Evolutionary conservation across 2,113 vertebrate genomes (phyloP), one percentile per base, ranked within the genome.

Genomic region (Python bivittatus): DNA sequence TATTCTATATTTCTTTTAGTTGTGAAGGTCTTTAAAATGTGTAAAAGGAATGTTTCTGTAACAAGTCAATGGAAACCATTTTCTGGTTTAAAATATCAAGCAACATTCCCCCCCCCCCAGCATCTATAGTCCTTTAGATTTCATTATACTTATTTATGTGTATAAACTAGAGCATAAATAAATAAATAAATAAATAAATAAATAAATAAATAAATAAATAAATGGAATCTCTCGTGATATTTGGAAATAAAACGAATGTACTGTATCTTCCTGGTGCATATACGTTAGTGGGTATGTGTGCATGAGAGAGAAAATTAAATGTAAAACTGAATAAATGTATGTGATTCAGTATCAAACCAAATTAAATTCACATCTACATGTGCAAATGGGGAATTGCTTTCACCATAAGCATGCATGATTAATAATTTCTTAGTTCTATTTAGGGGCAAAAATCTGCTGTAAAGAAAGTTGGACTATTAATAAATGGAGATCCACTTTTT

Each of bases 1-100:
- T 92, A 95, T 91, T 91, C 92, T 94, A 93, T 58, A 23, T 11
- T 57, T 68, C 90, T 84, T 90, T 4, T 7, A 91, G 56, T 20
- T n/a, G n/a, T 29, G 20, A n/a, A 44, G 12, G 11, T 20, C 1
- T 17, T 88, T 52, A 17, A 53, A 52, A n/a, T 64, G 22, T 60
- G 4, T 25, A 88, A 91, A 85, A 0, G 1, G 6, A 89, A 87
- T 88, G 88, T 88, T 86, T 84, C 23, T 86, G 53, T 42, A 86
- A 33, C 54, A 89, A 68, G 1, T 20, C 42, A 83, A 90, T 87
- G 9, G 72, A 29, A 57, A 48, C 4, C 6, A 1, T 93, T 91
- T 68, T 29, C 23, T 94, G 33, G 25, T 58, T 92, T 1, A 2
- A 23, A 61, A 44, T 84, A 4, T n/a, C n/a, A n/a, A n/a, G n/a